Evolutionary conservation across 2,113 vertebrate species (phyloP).

Genomic region (Dissostichus mawsoni): DNA sequence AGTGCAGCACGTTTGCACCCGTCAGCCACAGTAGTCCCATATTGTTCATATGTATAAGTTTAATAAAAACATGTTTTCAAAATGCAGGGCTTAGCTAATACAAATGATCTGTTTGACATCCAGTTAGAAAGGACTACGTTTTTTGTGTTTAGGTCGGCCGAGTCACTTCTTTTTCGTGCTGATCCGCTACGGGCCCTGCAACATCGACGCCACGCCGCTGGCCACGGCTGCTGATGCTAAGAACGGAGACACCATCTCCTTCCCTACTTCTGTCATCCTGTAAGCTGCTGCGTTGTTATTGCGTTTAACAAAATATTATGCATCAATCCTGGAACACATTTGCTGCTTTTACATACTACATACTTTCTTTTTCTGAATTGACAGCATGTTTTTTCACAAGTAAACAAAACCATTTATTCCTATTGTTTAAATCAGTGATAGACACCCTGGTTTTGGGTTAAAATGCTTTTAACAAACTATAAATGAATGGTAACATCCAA

Average conservation of each 20-base stretch:
- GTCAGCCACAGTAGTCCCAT: no score
- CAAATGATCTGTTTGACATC: background rate
- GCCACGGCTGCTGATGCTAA: slow-evolving; percentile 84
- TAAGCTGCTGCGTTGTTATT: slow-evolving; percentile 60
- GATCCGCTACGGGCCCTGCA: slow-evolving; percentile 83
- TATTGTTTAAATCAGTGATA: background rate
- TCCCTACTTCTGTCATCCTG: slow-evolving; percentile 83
- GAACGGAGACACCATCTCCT: slow-evolving; percentile 85
- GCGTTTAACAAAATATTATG: background rate
- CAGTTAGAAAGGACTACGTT: background rate
- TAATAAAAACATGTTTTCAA: background rate
- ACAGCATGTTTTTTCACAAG: background rate
- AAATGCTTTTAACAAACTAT: no score
- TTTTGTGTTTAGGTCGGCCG: slow-evolving; percentile 70
- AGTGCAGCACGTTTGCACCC: no score
- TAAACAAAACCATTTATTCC: background rate
- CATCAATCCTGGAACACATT: background rate
- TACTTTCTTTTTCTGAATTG: background rate
- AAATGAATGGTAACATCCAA: no score
- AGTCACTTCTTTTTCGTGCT: slow-evolving; percentile 87
- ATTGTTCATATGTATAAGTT: background rate
- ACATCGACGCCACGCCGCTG: slow-evolving; percentile 84
- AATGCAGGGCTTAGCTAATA: background rate
- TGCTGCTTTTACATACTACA: background rate
- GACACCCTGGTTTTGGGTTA: no score